Conservation (phyloP, 2,113 vertebrate genomes). For the Centrocercus urophasianus region DNA sequence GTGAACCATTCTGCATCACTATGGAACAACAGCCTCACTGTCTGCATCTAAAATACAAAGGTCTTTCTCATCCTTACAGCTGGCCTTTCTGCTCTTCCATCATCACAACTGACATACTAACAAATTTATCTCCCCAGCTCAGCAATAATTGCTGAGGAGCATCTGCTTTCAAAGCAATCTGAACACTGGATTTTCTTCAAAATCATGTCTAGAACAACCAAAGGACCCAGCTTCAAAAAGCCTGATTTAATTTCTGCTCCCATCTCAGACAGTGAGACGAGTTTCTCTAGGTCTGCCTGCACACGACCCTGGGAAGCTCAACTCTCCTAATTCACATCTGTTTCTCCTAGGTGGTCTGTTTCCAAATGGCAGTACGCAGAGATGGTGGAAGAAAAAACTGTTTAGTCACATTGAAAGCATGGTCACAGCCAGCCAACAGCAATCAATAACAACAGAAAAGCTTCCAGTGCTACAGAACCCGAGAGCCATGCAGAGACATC, state of each 20-base stretch:
- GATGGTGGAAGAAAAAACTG: not conserved
- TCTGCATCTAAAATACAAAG: constrained; percentile 2
- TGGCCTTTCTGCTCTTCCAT: constrained; percentile 35
- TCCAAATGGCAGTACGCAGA: not conserved
- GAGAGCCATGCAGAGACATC: not conserved
- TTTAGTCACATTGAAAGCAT: not conserved
- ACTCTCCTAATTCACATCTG: not conserved
- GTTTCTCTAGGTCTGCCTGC: not conserved
- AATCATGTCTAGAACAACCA: not conserved
- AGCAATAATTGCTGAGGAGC: constrained; percentile 36
- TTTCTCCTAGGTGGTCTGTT: not conserved
- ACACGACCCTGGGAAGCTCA: not conserved
- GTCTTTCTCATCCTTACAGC: not conserved
- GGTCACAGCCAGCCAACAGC: accelerated
- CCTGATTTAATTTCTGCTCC: not conserved
- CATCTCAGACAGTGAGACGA: accelerated
- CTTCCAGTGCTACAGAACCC: not conserved
- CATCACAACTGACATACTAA: constrained; percentile 1
- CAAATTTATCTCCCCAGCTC: constrained; percentile 48
- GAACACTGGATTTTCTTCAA: not conserved
- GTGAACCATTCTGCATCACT: not conserved
- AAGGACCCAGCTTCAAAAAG: not conserved
- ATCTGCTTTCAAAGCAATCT: constrained; percentile 27
- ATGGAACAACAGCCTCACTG: not conserved
- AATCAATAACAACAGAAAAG: not conserved